Base-by-base conservation (phyloP, 2,113 vertebrate species). In the Cebidichthys violaceus region DNA sequence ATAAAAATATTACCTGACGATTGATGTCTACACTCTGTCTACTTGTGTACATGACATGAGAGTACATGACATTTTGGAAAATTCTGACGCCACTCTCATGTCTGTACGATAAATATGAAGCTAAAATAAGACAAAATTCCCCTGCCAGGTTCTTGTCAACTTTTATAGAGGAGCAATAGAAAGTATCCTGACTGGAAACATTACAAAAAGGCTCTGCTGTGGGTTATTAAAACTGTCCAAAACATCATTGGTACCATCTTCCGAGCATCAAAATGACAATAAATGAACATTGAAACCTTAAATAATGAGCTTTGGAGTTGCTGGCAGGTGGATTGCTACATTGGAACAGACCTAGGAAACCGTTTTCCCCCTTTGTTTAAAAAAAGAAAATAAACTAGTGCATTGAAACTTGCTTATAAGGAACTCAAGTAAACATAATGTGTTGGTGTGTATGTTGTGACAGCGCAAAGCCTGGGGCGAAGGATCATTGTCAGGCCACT, bases 401-500 rank as follows among this genome's bases (percentile, higher is more conserved):
- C 20, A 20, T 20, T 68, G 33, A 31, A 65, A 69, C 9, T 24
- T 45, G 33, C 43, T 54, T 31, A 50, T 35, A 24, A 65, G 70
- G 17, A 83, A 64, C 47, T 37, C 8, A 54, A 73, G 65, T 75
- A 75, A 78, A 76, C 67, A 55, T 47, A 77, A 81, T 80, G 59
- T 77, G 86, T 70, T 75, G 57, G 22, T 57, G 68, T 79, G 79
- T 71, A 66, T 89, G 85, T 82, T 69, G 45, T 89, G 89, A 87
- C 89, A 84, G 81, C 75, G 37, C 62, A 17, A 43, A 71, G 75
- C 81, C 77, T 14, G 57, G 45, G 79, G 87, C 35, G 24, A 70
- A 70, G 72, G 79, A 84, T 86, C 78, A 60, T 78, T 81, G 82
- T 92, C 88, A 85, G 74, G 76, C 67, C 80, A 41, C 84, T 71